Conservation (phyloP, 2,797 vertebrate species). For the Telmatherina bonti region DNA sequence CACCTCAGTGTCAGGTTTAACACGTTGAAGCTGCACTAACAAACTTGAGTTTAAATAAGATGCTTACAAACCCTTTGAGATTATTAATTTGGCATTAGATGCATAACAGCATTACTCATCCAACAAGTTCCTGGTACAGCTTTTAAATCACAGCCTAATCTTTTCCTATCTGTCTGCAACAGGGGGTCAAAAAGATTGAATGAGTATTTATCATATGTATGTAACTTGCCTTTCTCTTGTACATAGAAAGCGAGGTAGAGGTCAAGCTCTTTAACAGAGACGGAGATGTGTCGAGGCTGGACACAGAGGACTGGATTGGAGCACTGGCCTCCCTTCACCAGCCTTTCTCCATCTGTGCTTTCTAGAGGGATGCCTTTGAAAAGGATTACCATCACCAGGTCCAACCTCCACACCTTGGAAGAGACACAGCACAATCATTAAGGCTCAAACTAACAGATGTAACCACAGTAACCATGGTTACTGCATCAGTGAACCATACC, state of each 20-base stretch:
- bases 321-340: conserved; percentile 93
- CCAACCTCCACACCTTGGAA: conserved; percentile 91
- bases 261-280: conserved; percentile 98
- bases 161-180: not conserved
- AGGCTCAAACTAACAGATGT: not conserved
- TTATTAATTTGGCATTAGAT: not conserved
- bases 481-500: not conserved
- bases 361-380: conserved; percentile 98
- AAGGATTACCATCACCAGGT: conserved; percentile 98
- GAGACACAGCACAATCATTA: not conserved
- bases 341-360: conserved; percentile 97
- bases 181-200: not conserved
- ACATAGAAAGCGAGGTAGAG: conserved; percentile 98
- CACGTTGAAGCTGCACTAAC: too few relatives aligned
- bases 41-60: not conserved
- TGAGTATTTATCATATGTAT: not conserved
- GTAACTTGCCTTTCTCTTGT: conserved; percentile 90
- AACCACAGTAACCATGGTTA: not conserved
- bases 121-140: not conserved
- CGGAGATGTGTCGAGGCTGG: conserved; percentile 97
- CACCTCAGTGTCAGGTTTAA: too few relatives aligned
- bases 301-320: conserved; percentile 94
- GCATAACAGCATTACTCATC: not conserved
- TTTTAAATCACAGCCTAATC: not conserved
- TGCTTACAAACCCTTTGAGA: not conserved